These are phyloP conservation scores for Ictidomys tridecemlineatus DNA, from an alignment of 2,113 vertebrate species.

Conservation along the genomic window DNA sequence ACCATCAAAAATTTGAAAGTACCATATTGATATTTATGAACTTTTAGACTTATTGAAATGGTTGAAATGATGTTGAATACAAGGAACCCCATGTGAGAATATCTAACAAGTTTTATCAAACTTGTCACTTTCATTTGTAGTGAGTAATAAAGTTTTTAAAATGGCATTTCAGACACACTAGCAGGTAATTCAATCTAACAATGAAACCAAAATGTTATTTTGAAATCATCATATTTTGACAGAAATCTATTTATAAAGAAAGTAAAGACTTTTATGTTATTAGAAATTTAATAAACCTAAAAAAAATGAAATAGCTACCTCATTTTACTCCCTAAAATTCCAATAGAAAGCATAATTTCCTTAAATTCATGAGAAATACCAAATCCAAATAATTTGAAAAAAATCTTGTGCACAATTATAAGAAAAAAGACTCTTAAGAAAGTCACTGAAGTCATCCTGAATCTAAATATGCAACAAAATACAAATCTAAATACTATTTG, in stretches of 20 bases:
- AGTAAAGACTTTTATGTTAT: slow-evolving; percentile 4
- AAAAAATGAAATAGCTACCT: neutral
- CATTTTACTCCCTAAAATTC: neutral
- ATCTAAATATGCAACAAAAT: slow-evolving; percentile 26
- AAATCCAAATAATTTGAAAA: neutral
- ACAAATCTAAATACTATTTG: neutral
- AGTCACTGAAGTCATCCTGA: neutral
- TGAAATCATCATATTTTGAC: slow-evolving; percentile 37
- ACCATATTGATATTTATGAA: slow-evolving; percentile 37
- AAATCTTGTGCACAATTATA: neutral
- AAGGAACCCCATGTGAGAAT: neutral
- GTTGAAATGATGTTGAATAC: neutral
- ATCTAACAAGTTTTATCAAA: slow-evolving; percentile 26
- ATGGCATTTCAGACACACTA: neutral
- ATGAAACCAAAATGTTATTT: slow-evolving; percentile 3
- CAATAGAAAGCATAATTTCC: neutral
- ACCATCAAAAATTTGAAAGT: slow-evolving; percentile 59
- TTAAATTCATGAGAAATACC: neutral
- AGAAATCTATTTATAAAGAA: neutral
- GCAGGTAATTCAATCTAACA: neutral
- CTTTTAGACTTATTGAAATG: neutral
- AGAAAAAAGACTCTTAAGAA: neutral
- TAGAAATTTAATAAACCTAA: slow-evolving; percentile 4
- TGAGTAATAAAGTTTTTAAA: slow-evolving; percentile 41
- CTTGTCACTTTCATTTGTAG: neutral